Evolutionary conservation across 2,888 invertebrate genomes (phyloP), one percentile per base, ranked within the genome.

Genomic region (Pristionchus japonicus): DNA sequence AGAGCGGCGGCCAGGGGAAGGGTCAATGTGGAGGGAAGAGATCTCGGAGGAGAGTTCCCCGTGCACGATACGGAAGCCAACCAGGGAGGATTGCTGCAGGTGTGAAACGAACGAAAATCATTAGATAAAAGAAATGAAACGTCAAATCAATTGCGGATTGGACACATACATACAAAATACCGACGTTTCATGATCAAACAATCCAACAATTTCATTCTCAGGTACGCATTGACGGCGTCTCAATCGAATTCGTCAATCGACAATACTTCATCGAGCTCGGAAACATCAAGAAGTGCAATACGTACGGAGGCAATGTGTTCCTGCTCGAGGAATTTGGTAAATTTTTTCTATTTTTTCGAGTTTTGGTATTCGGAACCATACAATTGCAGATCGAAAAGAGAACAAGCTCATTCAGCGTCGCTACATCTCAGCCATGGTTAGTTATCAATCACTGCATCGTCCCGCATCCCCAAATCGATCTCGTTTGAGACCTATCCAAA

Each of bases 191-290:
- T n/a, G n/a, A n/a, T 74, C 20, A 31, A 40, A 40, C 37, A 52
- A 61, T 61, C 61, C 3, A 61, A 3, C 2, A 61, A 1, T 61
- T 34, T 3, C 4, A 49, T 17, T 52, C 87, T 77, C 23, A 91
- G 90, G 94, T 94, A 95, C 98, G 99, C 96, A 98, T 99, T 96
- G 99, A 99, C 95, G 99, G 99, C 94, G 98, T 99, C 94, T 98
- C 98, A 93, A 96, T 99, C 93, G 97, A 99, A 94, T 98, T 99
- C 96, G 98, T 98, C 94, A 98, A 98, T 95, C 98, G 98, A 97
- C 99, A 99, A 98, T 99, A 98, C 96, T 99, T 99, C 96, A 98
- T 99, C 95, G 97, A 98, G 95, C 96, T 99, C 96, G 97, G 97
- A 96, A 98, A 98, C 96, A 99, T 99, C 96, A 97, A 98, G 95